Evolutionary conservation across 2,888 invertebrate genomes (phyloP), one percentile per base, ranked within the genome.

Genomic region (Perdita meconis): DNA sequence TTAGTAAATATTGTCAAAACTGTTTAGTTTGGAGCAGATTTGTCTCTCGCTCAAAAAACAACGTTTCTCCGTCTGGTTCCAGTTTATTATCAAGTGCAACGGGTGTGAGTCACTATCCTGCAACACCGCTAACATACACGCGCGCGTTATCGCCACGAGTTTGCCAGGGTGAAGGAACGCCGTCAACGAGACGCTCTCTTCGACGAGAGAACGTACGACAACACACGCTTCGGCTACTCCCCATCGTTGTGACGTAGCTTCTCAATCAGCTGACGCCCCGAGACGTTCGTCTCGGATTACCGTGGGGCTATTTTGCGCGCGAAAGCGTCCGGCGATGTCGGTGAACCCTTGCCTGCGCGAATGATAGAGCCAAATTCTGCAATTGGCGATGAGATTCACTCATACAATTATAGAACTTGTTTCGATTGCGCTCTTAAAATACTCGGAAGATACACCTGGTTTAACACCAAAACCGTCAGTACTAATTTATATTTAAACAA

Each of bases 31-130:
- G 53, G 34, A 22, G 59, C n/a, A 51, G 40, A 36, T 26, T 34
- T 12, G 60, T 69, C 75, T 78, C 70, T 70, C 64, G 61, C 72
- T 53, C 70, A 75, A 80, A 36, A 38, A 81, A 53, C 70, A 56
- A 30, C 68, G 70, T 73, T 81, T 81, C 79, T 73, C 70, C 71
- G 70, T 75, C 77, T 81, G 78, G 87, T 83, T 84, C 87, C 82
- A 86, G 76, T 87, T 88, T 83, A 83, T 86, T 72, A 72, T 82
- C 82, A 82, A 82, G 80, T 80, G 76, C 86, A 68, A 55, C 72
- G 60, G 50, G 65, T 56, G 66, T 88, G 88, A 88, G 82, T 88
- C 86, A 87, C 72, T 61, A 22, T 71, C 78, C 70, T 56, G 78
- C 75, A 71, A 80, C 83, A 78, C 65, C 71, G 80, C 51, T 47